A percentile compares a stretch with the other conserved stretches of the same genome.
Evolutionary conservation across 2,113 vertebrate species (phyloP).

Genomic region (Sceloporus undulatus): DNA sequence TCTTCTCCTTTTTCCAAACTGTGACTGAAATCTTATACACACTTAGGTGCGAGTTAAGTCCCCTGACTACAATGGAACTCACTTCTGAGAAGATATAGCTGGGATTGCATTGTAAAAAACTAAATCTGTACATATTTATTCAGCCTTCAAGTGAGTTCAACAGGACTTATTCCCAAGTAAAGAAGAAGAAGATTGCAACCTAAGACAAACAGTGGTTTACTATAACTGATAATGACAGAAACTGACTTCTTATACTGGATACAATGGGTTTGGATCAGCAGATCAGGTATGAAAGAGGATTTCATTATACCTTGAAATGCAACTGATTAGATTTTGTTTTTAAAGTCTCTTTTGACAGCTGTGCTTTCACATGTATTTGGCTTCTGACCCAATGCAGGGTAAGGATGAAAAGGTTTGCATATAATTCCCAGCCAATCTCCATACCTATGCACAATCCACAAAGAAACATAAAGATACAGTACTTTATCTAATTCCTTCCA

Average conservation of each 20-base stretch:
- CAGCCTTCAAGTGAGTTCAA: neutral
- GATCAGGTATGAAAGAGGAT: neutral
- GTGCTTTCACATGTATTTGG: neutral
- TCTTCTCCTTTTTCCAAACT: neutral
- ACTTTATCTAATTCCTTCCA: neutral
- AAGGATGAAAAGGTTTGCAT: neutral
- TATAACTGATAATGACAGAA: neutral
- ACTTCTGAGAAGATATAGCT: neutral
- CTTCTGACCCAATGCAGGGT: neutral
- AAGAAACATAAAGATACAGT: neutral
- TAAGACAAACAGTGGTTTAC: neutral
- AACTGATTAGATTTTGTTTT: slow-evolving; percentile 41
- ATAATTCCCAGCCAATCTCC: slow-evolving; percentile 43
- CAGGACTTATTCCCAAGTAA: neutral
- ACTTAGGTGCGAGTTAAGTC: neutral
- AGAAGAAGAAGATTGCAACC: neutral
- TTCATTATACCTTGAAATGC: neutral
- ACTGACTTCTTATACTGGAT: neutral
- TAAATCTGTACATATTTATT: neutral
- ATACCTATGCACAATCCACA: neutral
- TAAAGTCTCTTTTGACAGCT: slow-evolving; percentile 46
- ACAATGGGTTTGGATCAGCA: neutral
- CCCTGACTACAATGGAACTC: neutral
- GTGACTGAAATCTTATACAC: neutral
- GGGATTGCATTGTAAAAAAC: neutral